Base-by-base conservation (phyloP, 2,113 vertebrate species). In the Climacteris rufus region DNA sequence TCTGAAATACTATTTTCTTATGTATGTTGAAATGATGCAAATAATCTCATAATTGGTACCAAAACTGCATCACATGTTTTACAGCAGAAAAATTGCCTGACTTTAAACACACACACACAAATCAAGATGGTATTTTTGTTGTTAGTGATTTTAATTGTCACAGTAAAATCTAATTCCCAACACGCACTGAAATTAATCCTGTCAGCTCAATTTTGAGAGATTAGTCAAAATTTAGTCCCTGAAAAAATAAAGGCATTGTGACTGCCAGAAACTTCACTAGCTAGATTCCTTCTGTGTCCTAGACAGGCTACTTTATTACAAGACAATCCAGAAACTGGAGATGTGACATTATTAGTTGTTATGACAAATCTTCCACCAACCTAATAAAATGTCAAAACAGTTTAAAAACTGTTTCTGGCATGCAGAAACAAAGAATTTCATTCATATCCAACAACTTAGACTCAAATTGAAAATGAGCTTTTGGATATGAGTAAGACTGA, bases 361-460 rank as follows among this genome's bases (percentile, higher is more conserved):
- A 63, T 0, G 2, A 81, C 45, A 78, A 78, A 49, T 84, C 61
- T 79, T 92, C 25, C 72, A 87, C 40, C 76, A 93, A 25, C 31
- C 80, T 65, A 65, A 69, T 30, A 39, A 75, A 89, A 87, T n/a
- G 86, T 79, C 90, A 94, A 77, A 91, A 93, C 69, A 87, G 92
- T 71, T 90, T 71, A 74, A 64, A 85, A 75, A 78, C 56, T n/a
- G n/a, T n/a, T n/a, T n/a, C 28, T 89, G 76, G 76, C 68, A 53
- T 2, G 28, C 21, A 84, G 56, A 75, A 92, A 71, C 1, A 6
- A 68, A 83, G 37, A 57, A 45, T 59, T 81, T 57, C 21, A 87
- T 76, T 87, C 52, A 63, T 7, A 78, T 31, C 76, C 84, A 94
- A 49, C 25, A 72, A 49, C 35, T 76, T 35, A 33, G 10, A 69